phyloP scores from a whole-genome alignment of 2,113 vertebrate genomes.

The Lethenteron camtschaticum region DNA sequence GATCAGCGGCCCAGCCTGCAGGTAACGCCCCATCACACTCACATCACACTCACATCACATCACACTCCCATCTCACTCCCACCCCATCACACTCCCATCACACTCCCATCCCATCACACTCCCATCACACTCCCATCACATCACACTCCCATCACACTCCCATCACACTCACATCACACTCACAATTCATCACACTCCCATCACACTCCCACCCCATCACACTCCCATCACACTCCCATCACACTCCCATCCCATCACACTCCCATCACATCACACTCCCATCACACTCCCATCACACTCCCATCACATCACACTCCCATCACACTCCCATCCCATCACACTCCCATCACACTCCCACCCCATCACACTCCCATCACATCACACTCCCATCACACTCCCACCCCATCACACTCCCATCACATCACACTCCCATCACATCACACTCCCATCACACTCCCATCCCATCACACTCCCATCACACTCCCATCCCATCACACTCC shows the following conservation, averaged over 20 bases:
- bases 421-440: neutral
- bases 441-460: neutral
- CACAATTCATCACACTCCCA: neutral
- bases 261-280: neutral
- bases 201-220: neutral
- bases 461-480: neutral
- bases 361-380: neutral
- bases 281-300: neutral
- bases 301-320: neutral
- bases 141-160: neutral
- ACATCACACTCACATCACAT: neutral
- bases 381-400: neutral
- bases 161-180: neutral
- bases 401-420: neutral
- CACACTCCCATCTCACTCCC: neutral
- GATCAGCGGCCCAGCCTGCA: no score
- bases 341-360: neutral
- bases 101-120: neutral
- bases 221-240: neutral
- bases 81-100: neutral
- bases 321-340: no score
- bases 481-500: neutral
- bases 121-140: neutral
- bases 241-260: neutral
- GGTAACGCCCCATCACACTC: neutral